Base-by-base conservation (phyloP, 1,140 invertebrate species). In the Euura saliciscinereae region DNA sequence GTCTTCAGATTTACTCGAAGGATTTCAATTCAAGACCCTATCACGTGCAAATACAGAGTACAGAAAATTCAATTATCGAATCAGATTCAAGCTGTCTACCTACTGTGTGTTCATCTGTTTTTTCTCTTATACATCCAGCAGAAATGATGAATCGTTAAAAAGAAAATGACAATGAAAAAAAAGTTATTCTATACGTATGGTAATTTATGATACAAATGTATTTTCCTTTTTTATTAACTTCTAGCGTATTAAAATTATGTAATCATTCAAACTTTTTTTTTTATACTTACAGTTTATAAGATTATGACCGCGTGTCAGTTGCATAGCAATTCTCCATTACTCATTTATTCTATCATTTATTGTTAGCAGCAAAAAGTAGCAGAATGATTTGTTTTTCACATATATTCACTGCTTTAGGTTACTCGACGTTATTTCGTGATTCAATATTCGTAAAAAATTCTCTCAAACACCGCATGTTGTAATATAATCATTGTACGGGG, bases 191-290 rank as follows among this genome's bases (percentile, higher is more conserved):
- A 66, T 66, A 28, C 8, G 13, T 28, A 8, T 66, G 28, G 66
- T 28, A 8, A 13, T 66, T 28, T 66, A 66, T 66, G 43, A 66
- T 66, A 66, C 66, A 66, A 66, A 43, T 66, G 66, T 66, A 8
- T 66, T 66, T 28, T 28, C 28, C 1, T 28, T 28, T 28, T 28
- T 28, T 28, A 1, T 28, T 28, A 28, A 0, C 28, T 28, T 28
- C 66, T 13, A 11, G n/a, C n/a, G 2, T 66, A 66, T 13, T 66
- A 66, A 66, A 66, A 66, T 66, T 66, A 13, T 11, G 8, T 28
- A 66, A 28, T 66, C 46, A 2, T 28, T 28, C 28, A 28, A 28
- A 28, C 28, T 28, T 28, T 28, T 28, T 28, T 28, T 28, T 28
- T 28, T 28, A 28, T 28, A 28, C 28, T 28, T 28, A 28, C 28